Evolutionary conservation across 2,797 vertebrate species (phyloP).

Genomic region (Tinamus major): DNA sequence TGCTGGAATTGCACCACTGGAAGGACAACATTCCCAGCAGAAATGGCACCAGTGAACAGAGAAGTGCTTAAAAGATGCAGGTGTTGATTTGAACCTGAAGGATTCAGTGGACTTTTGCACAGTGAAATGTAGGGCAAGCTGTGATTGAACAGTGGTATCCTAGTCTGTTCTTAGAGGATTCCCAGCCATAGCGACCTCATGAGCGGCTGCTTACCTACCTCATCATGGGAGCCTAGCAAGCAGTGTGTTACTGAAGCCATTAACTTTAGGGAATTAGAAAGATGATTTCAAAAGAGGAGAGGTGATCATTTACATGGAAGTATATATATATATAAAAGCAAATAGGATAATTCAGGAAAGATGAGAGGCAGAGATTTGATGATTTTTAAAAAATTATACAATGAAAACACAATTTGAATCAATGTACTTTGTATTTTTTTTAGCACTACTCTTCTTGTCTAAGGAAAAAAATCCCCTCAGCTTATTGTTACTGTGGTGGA

Average conservation of each 20-base stretch:
- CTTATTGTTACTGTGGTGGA: neutral
- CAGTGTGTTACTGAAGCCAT: neutral
- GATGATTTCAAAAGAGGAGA: neutral
- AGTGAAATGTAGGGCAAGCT: neutral
- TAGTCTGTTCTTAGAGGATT: neutral
- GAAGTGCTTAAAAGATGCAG: neutral
- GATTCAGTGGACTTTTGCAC: neutral
- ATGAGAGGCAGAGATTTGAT: neutral
- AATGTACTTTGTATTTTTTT: neutral
- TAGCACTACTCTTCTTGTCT: neutral
- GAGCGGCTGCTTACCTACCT: neutral
- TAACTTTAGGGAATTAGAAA: neutral
- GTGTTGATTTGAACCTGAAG: neutral
- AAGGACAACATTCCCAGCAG: neutral
- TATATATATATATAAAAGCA: neutral
- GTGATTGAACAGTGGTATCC: neutral
- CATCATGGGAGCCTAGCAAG: rapidly evolving
- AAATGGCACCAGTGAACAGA: neutral
- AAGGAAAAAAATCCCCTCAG: neutral
- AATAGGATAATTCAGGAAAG: neutral
- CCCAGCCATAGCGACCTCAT: neutral
- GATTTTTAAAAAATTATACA: neutral
- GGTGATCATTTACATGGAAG: neutral
- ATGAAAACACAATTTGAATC: neutral
- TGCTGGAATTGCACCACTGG: neutral